These are phyloP conservation scores for Potamilus streckersoni DNA, from an alignment of 1,140 invertebrate species.

Conservation along the genomic window DNA sequence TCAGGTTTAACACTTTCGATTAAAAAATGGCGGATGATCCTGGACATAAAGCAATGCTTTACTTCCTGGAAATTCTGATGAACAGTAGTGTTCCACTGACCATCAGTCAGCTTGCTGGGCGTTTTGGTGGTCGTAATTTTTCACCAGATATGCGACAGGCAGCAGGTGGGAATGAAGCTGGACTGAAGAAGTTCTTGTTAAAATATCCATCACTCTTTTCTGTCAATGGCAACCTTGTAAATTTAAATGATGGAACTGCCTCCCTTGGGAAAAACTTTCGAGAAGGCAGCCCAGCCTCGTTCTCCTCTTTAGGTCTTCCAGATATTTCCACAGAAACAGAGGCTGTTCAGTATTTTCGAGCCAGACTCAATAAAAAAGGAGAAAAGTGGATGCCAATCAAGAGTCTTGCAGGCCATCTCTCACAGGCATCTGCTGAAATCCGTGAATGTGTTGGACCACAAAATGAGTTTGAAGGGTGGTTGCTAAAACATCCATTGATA, in stretches of 20 bases:
- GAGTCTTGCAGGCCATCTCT: constrained; percentile 69
- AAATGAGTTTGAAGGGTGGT: constrained; percentile 66
- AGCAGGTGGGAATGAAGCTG: constrained; percentile 67
- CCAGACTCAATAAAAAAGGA: constrained; percentile 62
- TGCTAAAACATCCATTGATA: constrained; percentile 66
- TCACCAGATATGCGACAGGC: constrained; percentile 68
- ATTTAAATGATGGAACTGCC: constrained; percentile 61
- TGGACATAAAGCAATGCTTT: constrained; percentile 69
- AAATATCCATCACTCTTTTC: constrained; percentile 69
- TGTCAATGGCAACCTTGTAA: constrained; percentile 66
- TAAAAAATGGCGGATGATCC: constrained; percentile 65
- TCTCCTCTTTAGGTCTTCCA: constrained; percentile 47
- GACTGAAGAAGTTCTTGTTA: constrained; percentile 67
- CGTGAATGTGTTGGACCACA: constrained; percentile 68
- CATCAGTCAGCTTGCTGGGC: constrained; percentile 67
- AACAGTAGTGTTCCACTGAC: constrained; percentile 64
- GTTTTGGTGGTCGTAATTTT: constrained; percentile 67
- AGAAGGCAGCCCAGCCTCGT: constrained; percentile 58
- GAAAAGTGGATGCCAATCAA: constrained; percentile 67
- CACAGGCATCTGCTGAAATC: constrained; percentile 66
- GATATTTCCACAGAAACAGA: constrained; percentile 67
- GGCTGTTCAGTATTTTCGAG: constrained; percentile 68
- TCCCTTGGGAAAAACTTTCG: constrained; percentile 60
- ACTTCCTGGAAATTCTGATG: constrained; percentile 69
- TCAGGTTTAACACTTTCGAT: constrained; percentile 29